Conservation (phyloP, 92 coral and sea anemone genomes). For the Epizoanthus stellaris region DNA sequence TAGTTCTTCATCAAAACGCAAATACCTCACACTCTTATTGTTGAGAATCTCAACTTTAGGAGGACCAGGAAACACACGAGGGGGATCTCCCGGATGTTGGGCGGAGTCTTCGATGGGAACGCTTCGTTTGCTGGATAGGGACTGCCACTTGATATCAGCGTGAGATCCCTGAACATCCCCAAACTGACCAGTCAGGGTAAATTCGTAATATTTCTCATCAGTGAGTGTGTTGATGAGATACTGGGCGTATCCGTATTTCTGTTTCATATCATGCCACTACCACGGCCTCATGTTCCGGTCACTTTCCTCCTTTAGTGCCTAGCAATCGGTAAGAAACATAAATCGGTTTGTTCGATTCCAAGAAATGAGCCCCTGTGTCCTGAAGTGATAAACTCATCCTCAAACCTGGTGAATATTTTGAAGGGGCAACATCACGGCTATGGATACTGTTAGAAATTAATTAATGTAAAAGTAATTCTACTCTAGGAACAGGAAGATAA, state of each 20-base stretch:
- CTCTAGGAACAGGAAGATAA: too few relatives aligned
- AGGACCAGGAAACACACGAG: background rate
- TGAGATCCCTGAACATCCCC: slow-evolving; percentile 51
- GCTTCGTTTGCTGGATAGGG: background rate
- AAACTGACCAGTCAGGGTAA: slow-evolving; percentile 56
- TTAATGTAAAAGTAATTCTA: too few relatives aligned
- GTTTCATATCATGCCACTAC: slow-evolving; percentile 57
- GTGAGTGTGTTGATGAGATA: slow-evolving; percentile 40
- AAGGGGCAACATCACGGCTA: too few relatives aligned
- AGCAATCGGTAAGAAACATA: too few relatives aligned
- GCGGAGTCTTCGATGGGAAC: background rate
- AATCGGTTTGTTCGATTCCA: too few relatives aligned
- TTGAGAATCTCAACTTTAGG: background rate
- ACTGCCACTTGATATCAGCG: slow-evolving; percentile 44
- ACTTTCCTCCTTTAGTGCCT: slow-evolving; percentile 50
- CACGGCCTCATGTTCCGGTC: slow-evolving; percentile 46
- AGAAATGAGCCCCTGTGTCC: too few relatives aligned
- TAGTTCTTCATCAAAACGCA: too few relatives aligned
- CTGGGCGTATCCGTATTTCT: slow-evolving; percentile 38
- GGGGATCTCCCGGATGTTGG: slow-evolving; percentile 7
- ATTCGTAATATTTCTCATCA: slow-evolving; percentile 46
- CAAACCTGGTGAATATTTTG: too few relatives aligned
- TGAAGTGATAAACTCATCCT: too few relatives aligned
- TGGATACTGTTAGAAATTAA: too few relatives aligned
- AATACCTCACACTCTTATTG: background rate